Evolutionary conservation across 2,888 invertebrate species (phyloP).

Genomic region (Aphidius colemani): DNA sequence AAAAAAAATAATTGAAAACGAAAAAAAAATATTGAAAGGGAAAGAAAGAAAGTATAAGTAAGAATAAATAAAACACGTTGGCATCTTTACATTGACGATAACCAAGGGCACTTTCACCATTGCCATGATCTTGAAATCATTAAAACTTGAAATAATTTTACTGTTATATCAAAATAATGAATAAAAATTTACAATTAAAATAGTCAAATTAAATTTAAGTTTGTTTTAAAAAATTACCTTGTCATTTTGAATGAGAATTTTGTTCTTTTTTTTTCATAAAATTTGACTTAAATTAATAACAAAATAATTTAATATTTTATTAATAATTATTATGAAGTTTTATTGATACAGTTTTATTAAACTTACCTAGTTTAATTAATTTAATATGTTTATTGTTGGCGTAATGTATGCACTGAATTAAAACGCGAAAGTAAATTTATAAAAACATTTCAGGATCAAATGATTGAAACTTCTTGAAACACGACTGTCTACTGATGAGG

Average conservation of each 20-base stretch:
- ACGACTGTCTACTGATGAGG: slow-evolving; percentile 57
- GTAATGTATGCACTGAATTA: slow-evolving; percentile 17
- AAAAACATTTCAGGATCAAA: slow-evolving; percentile 27
- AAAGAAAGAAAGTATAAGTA: slow-evolving; percentile 20
- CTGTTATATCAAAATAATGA: too few relatives aligned
- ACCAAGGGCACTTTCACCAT: slow-evolving; percentile 30
- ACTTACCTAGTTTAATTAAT: too few relatives aligned
- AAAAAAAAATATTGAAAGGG: slow-evolving; percentile 2
- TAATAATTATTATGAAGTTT: too few relatives aligned
- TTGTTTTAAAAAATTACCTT: too few relatives aligned
- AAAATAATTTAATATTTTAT: too few relatives aligned
- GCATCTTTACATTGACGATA: slow-evolving; percentile 25
- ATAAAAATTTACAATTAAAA: too few relatives aligned
- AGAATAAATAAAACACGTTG: background rate
- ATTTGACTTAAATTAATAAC: too few relatives aligned
- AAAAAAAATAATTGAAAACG: slow-evolving; percentile 6
- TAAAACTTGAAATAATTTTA: too few relatives aligned
- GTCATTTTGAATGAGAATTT: too few relatives aligned
- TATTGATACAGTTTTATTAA: too few relatives aligned
- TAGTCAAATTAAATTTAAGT: too few relatives aligned
- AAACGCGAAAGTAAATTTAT: slow-evolving; percentile 16
- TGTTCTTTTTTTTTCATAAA: too few relatives aligned
- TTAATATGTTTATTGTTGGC: background rate
- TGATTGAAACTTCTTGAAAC: slow-evolving; percentile 45
- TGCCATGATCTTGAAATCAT: background rate